A percentile compares a stretch with the other conserved stretches of the same genome.
phyloP scores from a whole-genome alignment of 2,113 vertebrate species.

The Cyphotilapia sp. region DNA sequence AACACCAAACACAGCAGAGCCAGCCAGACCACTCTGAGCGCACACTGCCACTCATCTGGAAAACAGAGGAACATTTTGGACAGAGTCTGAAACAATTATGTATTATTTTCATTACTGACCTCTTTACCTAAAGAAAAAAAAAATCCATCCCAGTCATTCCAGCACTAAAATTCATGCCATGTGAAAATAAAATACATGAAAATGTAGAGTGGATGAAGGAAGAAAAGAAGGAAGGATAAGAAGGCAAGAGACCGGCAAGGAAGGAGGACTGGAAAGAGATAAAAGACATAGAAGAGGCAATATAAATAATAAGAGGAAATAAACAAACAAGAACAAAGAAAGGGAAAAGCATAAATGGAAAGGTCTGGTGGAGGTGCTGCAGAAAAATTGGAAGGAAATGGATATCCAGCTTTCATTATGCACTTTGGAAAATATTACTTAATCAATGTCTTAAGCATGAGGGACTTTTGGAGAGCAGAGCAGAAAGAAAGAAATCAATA shows the following conservation, averaged over 20 bases:
- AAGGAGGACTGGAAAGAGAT: background rate
- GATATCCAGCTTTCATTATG: constrained; percentile 1
- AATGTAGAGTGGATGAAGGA: background rate
- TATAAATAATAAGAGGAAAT: background rate
- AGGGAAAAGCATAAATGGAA: background rate
- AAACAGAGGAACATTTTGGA: background rate
- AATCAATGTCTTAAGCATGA: background rate
- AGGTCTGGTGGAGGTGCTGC: background rate
- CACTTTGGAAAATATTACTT: constrained; percentile 35
- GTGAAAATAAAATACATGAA: background rate
- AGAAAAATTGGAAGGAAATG: background rate
- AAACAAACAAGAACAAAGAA: background rate
- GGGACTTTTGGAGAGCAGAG: background rate
- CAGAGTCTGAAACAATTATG: background rate
- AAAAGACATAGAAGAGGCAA: background rate
- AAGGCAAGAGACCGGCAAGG: background rate
- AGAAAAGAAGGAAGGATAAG: background rate
- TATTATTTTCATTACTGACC: background rate
- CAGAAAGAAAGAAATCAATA: constrained; percentile 18
- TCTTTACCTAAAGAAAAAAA: background rate
- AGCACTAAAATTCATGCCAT: background rate
- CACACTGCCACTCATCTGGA: constrained; percentile 40
- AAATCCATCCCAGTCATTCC: background rate
- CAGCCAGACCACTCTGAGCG: constrained; percentile 40
- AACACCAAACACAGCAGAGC: constrained; percentile 40